Percentiles rank a stretch among this genome's conserved stretches.
Evolutionary conservation across 1,140 invertebrate genomes (phyloP).

Genomic region (Danaus plexippus): DNA sequence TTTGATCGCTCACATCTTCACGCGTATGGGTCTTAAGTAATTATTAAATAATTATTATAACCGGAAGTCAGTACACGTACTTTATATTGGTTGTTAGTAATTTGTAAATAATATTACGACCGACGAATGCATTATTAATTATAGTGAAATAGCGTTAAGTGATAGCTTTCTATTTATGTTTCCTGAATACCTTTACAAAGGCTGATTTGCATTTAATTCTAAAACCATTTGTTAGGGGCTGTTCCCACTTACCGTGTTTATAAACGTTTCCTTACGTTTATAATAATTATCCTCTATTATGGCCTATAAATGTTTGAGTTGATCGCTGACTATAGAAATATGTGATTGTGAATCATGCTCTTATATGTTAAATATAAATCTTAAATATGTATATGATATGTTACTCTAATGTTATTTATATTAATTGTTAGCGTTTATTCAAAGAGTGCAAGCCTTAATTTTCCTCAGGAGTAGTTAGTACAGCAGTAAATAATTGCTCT

Average conservation of each 20-base stretch:
- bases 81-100: constrained; percentile 11
- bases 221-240: constrained; percentile 11
- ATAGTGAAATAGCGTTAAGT: constrained; percentile 22
- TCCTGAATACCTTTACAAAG: constrained; percentile 18
- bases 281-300: too few relatives aligned
- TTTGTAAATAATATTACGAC: constrained; percentile 31
- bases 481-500: constrained; percentile 11
- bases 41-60: constrained; percentile 4
- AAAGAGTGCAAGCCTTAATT: neutral
- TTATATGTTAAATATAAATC: too few relatives aligned
- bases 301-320: too few relatives aligned
- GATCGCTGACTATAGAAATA: too few relatives aligned
- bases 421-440: neutral
- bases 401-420: constrained; percentile 4
- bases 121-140: constrained; percentile 28
- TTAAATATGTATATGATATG: too few relatives aligned
- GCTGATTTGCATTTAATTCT: constrained; percentile 21
- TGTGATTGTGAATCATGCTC: too few relatives aligned
- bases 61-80: neutral
- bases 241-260: constrained; percentile 2
- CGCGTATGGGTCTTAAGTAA: constrained; percentile 14
- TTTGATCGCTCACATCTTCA: constrained; percentile 47
- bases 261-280: too few relatives aligned
- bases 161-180: constrained; percentile 20
- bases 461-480: constrained; percentile 1